Percentiles rank a stretch among this genome's conserved stretches.
These are phyloP conservation scores for Craseonycteris thonglongyai DNA, from an alignment of 2,113 vertebrate genomes.

Conservation along the genomic window DNA sequence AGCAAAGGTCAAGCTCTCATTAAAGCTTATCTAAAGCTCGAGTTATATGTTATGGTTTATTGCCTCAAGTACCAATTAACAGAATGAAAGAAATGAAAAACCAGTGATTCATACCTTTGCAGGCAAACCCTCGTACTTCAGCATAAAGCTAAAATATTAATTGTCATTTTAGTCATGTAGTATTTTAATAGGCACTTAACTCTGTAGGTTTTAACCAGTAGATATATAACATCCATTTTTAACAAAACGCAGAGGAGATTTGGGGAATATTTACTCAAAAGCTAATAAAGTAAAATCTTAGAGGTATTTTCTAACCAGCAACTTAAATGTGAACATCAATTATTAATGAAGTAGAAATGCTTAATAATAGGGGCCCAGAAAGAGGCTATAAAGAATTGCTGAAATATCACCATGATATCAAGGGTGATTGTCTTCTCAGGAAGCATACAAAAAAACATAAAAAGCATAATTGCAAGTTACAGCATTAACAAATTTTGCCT, in stretches of 20 bases:
- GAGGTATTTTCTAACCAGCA: slow-evolving; percentile 72
- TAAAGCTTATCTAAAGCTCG: slow-evolving; percentile 82
- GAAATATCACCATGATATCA: slow-evolving; percentile 67
- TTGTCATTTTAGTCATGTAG: slow-evolving; percentile 79
- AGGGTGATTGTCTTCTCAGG: slow-evolving; percentile 55
- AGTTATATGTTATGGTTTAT: slow-evolving; percentile 83
- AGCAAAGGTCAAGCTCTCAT: slow-evolving; percentile 84
- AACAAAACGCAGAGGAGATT: slow-evolving; percentile 77
- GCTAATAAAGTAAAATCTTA: slow-evolving; percentile 78
- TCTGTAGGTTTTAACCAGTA: slow-evolving; percentile 79
- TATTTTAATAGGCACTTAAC: slow-evolving; percentile 82
- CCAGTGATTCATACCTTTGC: slow-evolving; percentile 80
- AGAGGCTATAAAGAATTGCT: slow-evolving; percentile 63
- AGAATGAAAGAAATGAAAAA: slow-evolving; percentile 86
- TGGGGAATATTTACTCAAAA: slow-evolving; percentile 79
- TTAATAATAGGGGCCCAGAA: slow-evolving; percentile 68
- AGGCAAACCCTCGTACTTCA: slow-evolving; percentile 72
- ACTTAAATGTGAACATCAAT: slow-evolving; percentile 74
- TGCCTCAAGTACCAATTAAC: slow-evolving; percentile 85
- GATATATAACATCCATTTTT: slow-evolving; percentile 82
- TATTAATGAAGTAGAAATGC: slow-evolving; percentile 77
- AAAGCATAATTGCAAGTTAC: neutral
- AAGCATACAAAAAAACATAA: slow-evolving; percentile 63
- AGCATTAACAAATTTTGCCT: neutral
- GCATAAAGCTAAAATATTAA: slow-evolving; percentile 80